phyloP scores from a whole-genome alignment of 2,888 invertebrate species.

The Philhelius pedissequus region DNA sequence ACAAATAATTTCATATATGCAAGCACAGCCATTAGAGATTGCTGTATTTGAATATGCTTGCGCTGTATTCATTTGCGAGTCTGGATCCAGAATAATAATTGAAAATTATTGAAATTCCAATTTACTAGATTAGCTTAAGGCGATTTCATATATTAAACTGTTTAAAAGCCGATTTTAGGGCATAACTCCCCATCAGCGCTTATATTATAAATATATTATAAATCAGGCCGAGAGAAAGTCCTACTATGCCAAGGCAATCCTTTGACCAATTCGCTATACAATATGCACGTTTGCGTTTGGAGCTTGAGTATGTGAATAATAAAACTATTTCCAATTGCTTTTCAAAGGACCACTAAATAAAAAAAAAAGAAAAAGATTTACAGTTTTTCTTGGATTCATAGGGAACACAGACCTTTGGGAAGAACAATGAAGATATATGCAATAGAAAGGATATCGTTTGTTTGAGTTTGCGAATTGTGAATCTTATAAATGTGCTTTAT shows the following conservation, averaged over 20 bases:
- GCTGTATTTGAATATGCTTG: neutral
- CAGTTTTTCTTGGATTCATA: constrained; percentile 23
- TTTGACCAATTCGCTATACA: neutral
- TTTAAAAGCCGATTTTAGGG: constrained; percentile 35
- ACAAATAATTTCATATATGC: constrained; percentile 11
- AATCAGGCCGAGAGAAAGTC: neutral
- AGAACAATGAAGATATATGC: constrained; percentile 1
- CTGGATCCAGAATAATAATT: constrained; percentile 67
- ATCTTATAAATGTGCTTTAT: neutral
- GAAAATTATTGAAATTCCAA: constrained; percentile 70
- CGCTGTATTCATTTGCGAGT: constrained; percentile 19
- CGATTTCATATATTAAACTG: constrained; percentile 56
- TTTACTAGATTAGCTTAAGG: constrained; percentile 65
- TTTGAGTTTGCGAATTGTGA: constrained; percentile 32
- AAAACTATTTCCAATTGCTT: constrained; percentile 40
- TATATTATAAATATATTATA: no score
- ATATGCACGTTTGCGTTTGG: neutral
- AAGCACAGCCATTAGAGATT: neutral
- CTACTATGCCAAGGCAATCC: neutral
- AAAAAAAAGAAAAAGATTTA: constrained; percentile 49
- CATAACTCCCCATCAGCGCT: constrained; percentile 8
- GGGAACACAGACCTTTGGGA: neutral
- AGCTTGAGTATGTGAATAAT: neutral
- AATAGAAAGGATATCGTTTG: constrained; percentile 53
- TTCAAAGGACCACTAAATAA: neutral